Percentiles rank a stretch among this genome's conserved stretches.
These are phyloP conservation scores for Nemotelus pantherinus DNA, from an alignment of 2,888 invertebrate genomes.

Conservation along the genomic window DNA sequence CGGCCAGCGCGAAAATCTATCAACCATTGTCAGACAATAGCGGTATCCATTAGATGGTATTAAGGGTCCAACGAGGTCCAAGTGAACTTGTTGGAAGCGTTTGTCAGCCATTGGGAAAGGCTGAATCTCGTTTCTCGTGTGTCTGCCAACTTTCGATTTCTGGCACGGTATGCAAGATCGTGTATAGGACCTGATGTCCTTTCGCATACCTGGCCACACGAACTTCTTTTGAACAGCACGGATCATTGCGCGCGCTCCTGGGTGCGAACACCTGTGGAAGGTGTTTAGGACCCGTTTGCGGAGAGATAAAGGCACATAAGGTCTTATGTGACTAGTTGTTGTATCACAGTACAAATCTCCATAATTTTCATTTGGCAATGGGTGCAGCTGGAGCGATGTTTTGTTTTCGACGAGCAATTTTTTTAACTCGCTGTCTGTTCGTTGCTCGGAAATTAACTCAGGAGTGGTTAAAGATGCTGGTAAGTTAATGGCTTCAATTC, in stretches of 20 bases:
- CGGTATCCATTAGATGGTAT: not conserved
- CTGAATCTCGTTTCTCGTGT: not conserved
- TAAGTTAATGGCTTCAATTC: not conserved
- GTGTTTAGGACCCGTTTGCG: not conserved
- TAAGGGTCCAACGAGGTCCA: not conserved
- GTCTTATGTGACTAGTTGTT: not conserved
- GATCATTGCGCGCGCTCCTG: not conserved
- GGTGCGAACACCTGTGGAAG: not conserved
- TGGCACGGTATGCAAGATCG: not conserved
- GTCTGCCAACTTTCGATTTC: not conserved
- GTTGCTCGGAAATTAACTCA: not conserved
- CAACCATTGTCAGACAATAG: not conserved
- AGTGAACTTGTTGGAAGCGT: not conserved
- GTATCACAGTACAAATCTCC: not conserved
- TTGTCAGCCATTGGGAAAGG: not conserved
- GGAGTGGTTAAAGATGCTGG: not conserved
- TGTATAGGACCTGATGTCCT: not conserved
- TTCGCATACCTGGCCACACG: not conserved
- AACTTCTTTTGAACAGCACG: not conserved
- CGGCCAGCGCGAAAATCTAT: not conserved
- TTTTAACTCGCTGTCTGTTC: not conserved
- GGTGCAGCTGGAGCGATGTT: not conserved
- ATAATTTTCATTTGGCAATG: not conserved
- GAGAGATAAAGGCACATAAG: not conserved
- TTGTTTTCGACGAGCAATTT: not conserved